Evolutionary conservation across 1,140 invertebrate genomes (phyloP), one percentile per base, ranked within the genome.

Genomic region (Hermetia illucens): DNA sequence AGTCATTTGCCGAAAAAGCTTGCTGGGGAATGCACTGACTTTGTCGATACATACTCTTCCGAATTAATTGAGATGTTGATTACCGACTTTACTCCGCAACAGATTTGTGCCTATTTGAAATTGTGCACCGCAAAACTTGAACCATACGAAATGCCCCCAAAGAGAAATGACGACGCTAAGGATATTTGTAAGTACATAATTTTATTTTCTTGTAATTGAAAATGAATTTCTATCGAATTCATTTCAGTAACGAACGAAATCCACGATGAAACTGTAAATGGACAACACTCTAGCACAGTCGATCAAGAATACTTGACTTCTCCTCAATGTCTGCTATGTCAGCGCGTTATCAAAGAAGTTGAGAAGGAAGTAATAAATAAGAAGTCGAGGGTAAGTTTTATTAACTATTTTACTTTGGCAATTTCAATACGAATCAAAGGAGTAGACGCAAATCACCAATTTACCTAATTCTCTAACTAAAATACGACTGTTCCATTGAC

Each of bases 31-130:
- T 94, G 90, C 53, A 56, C 69, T 1, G 68, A 72, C 41, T 87
- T 92, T 36, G 79, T 93, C 0, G 64, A 84, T 37, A 66, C 68
- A 0, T 87, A 89, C 52, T 71, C 76, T 4, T 70, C 79, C 40
- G 73, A 82, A 49, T 58, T 91, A 13, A 61, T 87, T 25, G 78
- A 87, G 41, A 76, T 83, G 72, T 50, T 89, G 2, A 49, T 86
- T 2, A 75, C 77, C 31, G 75, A 89, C 48, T 69, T 87, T 36
- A 72, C 75, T 44, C 73, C 83, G 3, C 69, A 84, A 46, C 77
- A 88, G 65, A 70, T 88, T 34, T 91, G 85, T 44, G 70, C 72
- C 6, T 79, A 71, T 44, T 51, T 88, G 4, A 77, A 83, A 51
- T 62, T 86, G 3, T 86, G 83, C 45, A 51, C 67, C 18, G 62